Base-by-base conservation (phyloP, 2,113 vertebrate species). In the Phylloscopus trochiloides region DNA sequence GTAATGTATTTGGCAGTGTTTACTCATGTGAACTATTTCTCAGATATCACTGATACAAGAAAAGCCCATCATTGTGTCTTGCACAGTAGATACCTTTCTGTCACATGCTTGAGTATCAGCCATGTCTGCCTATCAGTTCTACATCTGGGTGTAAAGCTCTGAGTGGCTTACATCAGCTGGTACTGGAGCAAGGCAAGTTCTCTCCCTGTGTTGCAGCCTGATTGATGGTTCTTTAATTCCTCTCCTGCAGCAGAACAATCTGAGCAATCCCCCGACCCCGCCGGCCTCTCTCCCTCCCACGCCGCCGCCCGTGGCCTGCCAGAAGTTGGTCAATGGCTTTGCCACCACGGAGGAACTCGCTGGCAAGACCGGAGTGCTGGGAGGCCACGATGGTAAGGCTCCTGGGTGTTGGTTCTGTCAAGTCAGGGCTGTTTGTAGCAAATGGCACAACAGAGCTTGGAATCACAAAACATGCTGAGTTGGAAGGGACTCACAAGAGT, bases 281-380 rank as follows among this genome's bases (percentile, higher is more conserved):
- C 99, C 99, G 8, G 99, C 99, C 84, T 99, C 99, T 45, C 98
- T 99, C 77, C 99, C 99, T 72, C 99, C 99, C 73, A 99, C 99
- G 2, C 99, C 99, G 2, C 99, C 99, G 7, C 99, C 99, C 3
- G 98, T 99, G 32, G 97, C 98, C 29, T 98, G 98, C 93, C 99
- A 99, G 98, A 99, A 99, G 92, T 95, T 99, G 97, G 97, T 99
- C 28, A 99, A 99, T 11, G 99, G 99, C 88, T 99, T 99, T 3
- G 99, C 99, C 54, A 99, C 99, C 6, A 98, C 98, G 0, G 99
- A 99, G 93, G 99, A 99, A 57, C 98, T 99, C 81, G 94, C 98
- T 58, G 98, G 98, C 71, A 99, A 99, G 97, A 98, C 99, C 51
- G 99, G 97, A 38, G 98, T 98, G 57, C 86, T 99, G n/a, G 97